A percentile compares a stretch with the other conserved stretches of the same genome.
phyloP scores from a whole-genome alignment of 30 jellyfish, hydroid and myxozoan genomes.

The Rhopilema esculentum region DNA sequence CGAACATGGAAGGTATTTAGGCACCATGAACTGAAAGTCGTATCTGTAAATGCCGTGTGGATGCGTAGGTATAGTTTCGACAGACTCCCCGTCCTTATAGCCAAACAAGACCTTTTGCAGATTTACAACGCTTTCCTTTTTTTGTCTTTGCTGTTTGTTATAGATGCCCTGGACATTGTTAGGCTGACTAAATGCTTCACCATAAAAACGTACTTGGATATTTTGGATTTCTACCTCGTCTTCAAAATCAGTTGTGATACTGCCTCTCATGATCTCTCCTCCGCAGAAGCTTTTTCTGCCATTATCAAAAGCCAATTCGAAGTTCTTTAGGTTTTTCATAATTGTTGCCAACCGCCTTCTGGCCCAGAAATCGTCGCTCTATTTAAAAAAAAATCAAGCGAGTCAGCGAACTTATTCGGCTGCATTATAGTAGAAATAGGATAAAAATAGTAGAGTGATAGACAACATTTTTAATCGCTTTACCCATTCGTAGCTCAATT shows the following conservation, averaged over 20 bases:
- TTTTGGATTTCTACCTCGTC: conserved; percentile 80
- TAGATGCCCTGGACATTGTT: conserved; percentile 39
- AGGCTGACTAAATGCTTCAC: conserved; percentile 84
- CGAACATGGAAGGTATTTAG: conserved; percentile 85
- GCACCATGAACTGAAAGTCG: conserved; percentile 82
- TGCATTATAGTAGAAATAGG: too few species aligned
- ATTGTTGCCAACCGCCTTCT: neutral
- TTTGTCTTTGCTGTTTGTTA: neutral
- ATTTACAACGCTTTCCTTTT: conserved; percentile 70
- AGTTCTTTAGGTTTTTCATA: conserved; percentile 74
- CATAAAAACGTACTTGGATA: conserved; percentile 75
- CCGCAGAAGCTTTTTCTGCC: conserved; percentile 79
- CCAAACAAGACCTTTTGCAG: conserved; percentile 86
- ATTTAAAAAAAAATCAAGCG: too few species aligned
- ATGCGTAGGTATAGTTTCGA: conserved; percentile 70
- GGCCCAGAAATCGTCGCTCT: too few species aligned
- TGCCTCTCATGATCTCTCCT: conserved; percentile 91
- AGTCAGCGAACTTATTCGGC: too few species aligned
- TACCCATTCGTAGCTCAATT: too few species aligned
- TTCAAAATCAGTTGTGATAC: conserved; percentile 59
- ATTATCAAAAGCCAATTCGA: conserved; percentile 64
- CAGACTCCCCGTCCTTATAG: conserved; percentile 39
- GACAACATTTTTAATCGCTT: too few species aligned
- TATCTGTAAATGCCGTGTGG: conserved; percentile 79
- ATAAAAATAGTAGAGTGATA: too few species aligned